Evolutionary conservation across 2,888 invertebrate genomes (phyloP), one percentile per base, ranked within the genome.

Genomic region (Ochropacha duplaris): DNA sequence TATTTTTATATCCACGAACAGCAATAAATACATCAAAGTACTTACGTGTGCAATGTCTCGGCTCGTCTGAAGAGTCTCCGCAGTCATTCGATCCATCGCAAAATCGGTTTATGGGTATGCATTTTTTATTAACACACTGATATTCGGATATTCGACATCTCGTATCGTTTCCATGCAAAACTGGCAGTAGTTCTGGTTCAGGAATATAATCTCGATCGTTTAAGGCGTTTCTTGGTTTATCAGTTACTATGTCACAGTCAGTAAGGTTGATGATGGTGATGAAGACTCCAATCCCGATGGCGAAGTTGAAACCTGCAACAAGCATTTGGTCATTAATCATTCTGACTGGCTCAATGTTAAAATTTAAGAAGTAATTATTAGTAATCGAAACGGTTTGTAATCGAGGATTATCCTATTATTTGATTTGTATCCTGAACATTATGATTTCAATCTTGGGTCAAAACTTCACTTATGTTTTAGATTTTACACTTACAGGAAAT

Each of bases 31-130:
- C 16, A 49, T n/a, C 56, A 60, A 56, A 52, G 26, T 71, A 95
- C 96, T 96, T 88, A 97, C 97, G 95, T 84, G 96, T 95, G 81
- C 97, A 97, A 87, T 96, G 95, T 73, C 96, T 93, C 19, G 96
- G 96, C 79, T 97, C 97, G 79, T 97, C 97, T 28, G 96, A 95
- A 4, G 95, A 94, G 80, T 97, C 97, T 0, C 96, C 96, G 76
- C 97, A 97, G 80, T 97, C 96, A 83, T 96, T 96, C 66, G 94
- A 92, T 66, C 95, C 96, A 83, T 97, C 96, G 87, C 97, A 97
- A 84, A 94, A 97, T 82, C 95, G 94, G 87, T 96, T 96, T 68
- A 96, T 93, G 44, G 93, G 93, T 62, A 96, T 90, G 79, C 96
- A 96, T 72, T 93, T 93, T 68, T 95, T 95, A 85, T 95, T 95